These are phyloP conservation scores for Sesamia nonagrioides DNA, from an alignment of 1,140 invertebrate genomes.

Conservation along the genomic window DNA sequence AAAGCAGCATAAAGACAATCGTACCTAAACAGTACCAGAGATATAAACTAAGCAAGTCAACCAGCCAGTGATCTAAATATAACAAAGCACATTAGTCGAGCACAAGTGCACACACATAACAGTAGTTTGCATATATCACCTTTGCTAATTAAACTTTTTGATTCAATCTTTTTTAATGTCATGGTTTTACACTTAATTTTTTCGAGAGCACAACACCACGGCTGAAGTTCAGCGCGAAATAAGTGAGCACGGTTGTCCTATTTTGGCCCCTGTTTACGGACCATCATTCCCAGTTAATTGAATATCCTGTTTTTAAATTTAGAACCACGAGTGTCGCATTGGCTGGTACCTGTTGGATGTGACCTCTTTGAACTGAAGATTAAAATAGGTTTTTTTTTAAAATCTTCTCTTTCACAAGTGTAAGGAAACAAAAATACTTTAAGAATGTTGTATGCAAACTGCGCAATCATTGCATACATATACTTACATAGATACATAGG, in stretches of 20 bases:
- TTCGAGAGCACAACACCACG: constrained; percentile 48
- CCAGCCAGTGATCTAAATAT: constrained; percentile 34
- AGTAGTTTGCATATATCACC: constrained; percentile 53
- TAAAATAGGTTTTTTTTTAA: constrained; percentile 11
- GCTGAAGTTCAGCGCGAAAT: constrained; percentile 64
- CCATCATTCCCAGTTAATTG: constrained; percentile 81
- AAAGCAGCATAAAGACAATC: constrained; percentile 12
- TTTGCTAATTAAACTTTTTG: constrained; percentile 62
- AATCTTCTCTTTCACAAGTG: constrained; percentile 12
- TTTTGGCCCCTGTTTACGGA: constrained; percentile 83
- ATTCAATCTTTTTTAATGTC: constrained; percentile 68
- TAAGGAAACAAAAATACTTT: constrained; percentile 16
- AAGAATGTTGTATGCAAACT: constrained; percentile 43
- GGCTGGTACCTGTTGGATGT: constrained; percentile 52
- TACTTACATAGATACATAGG: not conserved
- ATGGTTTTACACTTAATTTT: constrained; percentile 57
- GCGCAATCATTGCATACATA: constrained; percentile 41
- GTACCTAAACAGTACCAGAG: constrained; percentile 20
- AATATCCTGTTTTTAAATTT: constrained; percentile 86
- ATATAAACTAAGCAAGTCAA: constrained; percentile 36
- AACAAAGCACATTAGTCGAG: constrained; percentile 34
- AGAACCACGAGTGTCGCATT: constrained; percentile 67
- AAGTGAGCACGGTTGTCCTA: constrained; percentile 78
- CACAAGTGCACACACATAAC: constrained; percentile 39
- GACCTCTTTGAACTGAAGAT: constrained; percentile 47